Base-by-base conservation (phyloP, 2,888 invertebrate species). In the Unio delphinus region DNA sequence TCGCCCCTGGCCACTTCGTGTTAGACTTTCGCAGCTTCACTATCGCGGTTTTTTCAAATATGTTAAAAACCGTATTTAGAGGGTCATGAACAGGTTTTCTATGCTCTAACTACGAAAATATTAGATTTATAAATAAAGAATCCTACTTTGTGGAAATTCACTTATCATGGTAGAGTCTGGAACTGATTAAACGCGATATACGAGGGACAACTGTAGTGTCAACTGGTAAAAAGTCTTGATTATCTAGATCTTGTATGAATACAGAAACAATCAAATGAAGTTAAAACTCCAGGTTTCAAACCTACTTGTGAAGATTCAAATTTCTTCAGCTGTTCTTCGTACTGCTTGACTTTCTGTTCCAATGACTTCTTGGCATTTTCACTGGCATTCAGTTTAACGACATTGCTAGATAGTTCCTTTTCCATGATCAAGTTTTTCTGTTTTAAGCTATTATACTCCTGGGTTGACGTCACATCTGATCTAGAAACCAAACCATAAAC, bases 381-480 rank as follows among this genome's bases (percentile, higher is more conserved):
- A 45, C 79, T 73, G 2, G 85, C 72, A 68, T 81, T 83, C 30
- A 87, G 74, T 65, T 84, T 85, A 34, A 80, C 63, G 1, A 79
- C 81, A 74, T 85, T 85, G 71, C 73, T 86, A 15, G 76, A 79
- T 45, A 89, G 76, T 68, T 88, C 89, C 65, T 85, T 86, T 75
- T 88, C 84, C 76, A 87, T 75, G 26, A 87, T 84, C 30, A 83
- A 78, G n/a, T 86, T 78, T 68, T 87, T 83, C 70, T 86, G 83
- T 63, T 83, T 80, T 67, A 87, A 67, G 68, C 69, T 82, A 71
- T 72, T 77, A 30, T 80, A 76, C 60, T 83, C 83, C 55, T 79
- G 70, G 23, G 78, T 67, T 20, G 83, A 77, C 18, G 80, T 67
- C 45, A 75, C 74, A 65, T 85, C 84, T 30, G 79, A 74, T 60